Percentiles rank a stretch among this genome's conserved stretches.
Conservation (phyloP, 2,797 vertebrate species). For the Chrosomus eos region DNA sequence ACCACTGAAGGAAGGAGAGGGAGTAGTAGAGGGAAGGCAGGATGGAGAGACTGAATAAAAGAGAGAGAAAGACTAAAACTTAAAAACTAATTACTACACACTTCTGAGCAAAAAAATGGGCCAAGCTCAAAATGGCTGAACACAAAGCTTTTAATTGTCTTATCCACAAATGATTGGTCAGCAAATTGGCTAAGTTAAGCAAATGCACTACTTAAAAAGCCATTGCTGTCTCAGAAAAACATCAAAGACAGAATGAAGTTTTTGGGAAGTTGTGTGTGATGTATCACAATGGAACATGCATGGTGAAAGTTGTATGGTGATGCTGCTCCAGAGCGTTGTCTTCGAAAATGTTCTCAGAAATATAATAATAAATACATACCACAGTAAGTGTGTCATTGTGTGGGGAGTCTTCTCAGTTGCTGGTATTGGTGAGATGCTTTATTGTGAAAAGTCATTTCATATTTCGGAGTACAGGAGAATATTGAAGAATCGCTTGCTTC, state of each 20-base stretch:
- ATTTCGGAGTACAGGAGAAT: neutral
- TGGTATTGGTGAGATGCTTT: neutral
- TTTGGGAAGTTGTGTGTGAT: neutral
- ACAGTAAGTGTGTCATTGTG: neutral
- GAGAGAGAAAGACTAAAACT: neutral
- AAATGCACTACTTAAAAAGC: neutral
- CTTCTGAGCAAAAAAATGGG: neutral
- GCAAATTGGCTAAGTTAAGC: neutral
- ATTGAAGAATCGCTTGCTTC: neutral
- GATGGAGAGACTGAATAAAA: neutral
- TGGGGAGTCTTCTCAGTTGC: neutral
- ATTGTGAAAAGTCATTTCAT: neutral
- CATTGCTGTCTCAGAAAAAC: neutral
- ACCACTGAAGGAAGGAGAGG: constrained; percentile 38
- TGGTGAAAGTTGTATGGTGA: neutral
- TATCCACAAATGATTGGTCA: neutral
- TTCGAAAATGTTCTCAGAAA: neutral
- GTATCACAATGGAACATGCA: neutral
- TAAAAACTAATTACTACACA: neutral
- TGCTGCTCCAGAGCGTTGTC: neutral
- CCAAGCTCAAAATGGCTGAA: neutral
- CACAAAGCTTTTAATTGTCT: neutral
- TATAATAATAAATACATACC: neutral
- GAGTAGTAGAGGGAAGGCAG: neutral
- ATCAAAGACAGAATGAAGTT: neutral